A percentile compares a stretch with the other conserved stretches of the same genome.
These are phyloP conservation scores for Erynnis tages DNA, from an alignment of 2,888 invertebrate genomes.

Conservation along the genomic window DNA sequence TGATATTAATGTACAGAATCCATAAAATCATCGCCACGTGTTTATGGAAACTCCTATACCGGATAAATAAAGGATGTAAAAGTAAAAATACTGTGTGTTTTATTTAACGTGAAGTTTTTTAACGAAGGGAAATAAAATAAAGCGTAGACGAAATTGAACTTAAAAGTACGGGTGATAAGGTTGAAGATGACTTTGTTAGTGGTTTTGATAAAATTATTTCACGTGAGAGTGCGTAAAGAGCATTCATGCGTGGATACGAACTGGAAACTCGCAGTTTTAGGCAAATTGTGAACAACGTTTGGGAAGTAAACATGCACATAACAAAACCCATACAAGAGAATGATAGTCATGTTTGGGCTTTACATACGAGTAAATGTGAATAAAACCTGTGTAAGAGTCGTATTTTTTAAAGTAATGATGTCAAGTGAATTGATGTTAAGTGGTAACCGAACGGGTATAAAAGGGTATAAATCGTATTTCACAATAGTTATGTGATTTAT, in stretches of 20 bases:
- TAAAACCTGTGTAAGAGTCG: too few species aligned
- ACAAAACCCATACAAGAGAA: neutral
- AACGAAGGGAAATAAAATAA: neutral
- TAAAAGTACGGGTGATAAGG: slow-evolving; percentile 30
- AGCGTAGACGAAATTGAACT: slow-evolving; percentile 16
- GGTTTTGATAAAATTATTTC: slow-evolving; percentile 57
- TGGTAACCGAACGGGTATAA: too few species aligned
- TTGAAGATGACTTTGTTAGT: slow-evolving; percentile 29
- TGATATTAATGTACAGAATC: slow-evolving; percentile 75
- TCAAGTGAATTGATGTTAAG: too few species aligned
- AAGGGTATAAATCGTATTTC: too few species aligned
- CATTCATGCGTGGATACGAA: slow-evolving; percentile 44
- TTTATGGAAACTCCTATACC: slow-evolving; percentile 72
- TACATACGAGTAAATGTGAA: too few species aligned
- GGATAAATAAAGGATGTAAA: slow-evolving; percentile 68
- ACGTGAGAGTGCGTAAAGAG: slow-evolving; percentile 47
- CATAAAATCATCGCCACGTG: slow-evolving; percentile 70
- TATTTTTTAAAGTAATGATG: too few species aligned
- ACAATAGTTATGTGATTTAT: too few species aligned
- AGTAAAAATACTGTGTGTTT: slow-evolving; percentile 46
- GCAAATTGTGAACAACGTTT: slow-evolving; percentile 32
- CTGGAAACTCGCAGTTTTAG: slow-evolving; percentile 33
- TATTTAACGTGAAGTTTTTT: slow-evolving; percentile 30
- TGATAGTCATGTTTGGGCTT: neutral
- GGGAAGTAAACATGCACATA: neutral